Evolutionary conservation across 2,113 vertebrate genomes (phyloP).

Genomic region (Microcebus lehilahytsara): DNA sequence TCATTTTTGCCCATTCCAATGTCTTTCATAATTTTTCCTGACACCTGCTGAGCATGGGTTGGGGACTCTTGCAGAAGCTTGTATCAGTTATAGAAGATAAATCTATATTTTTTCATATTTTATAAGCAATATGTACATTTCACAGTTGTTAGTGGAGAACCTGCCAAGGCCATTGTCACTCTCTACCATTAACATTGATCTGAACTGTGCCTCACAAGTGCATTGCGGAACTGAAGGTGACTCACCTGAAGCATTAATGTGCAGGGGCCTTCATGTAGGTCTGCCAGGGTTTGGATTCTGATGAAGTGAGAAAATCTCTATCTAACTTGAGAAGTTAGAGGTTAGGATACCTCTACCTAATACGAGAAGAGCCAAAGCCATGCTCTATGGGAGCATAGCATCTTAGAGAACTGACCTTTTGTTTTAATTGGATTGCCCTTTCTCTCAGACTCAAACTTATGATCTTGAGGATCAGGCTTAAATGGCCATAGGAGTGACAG

Average conservation of each 20-base stretch:
- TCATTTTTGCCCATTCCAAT: neutral
- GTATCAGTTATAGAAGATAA: neutral
- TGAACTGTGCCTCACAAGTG: neutral
- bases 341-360: too few relatives aligned
- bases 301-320: neutral
- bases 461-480: neutral
- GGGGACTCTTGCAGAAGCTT: neutral
- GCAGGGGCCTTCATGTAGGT: fast-evolving
- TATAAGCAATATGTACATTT: neutral
- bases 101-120: neutral
- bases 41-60: neutral
- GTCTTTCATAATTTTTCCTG: neutral
- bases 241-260: neutral
- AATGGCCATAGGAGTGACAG: neutral
- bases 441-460: neutral
- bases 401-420: neutral
- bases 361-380: neutral
- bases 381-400: neutral
- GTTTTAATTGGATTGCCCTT: neutral
- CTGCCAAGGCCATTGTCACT: neutral
- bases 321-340: too few relatives aligned
- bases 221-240: neutral
- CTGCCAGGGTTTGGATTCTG: neutral
- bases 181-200: too few relatives aligned
- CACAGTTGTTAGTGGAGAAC: neutral